These are phyloP conservation scores for Umimayanthus kanabou DNA, from an alignment of 92 coral and sea anemone species.

Conservation along the genomic window DNA sequence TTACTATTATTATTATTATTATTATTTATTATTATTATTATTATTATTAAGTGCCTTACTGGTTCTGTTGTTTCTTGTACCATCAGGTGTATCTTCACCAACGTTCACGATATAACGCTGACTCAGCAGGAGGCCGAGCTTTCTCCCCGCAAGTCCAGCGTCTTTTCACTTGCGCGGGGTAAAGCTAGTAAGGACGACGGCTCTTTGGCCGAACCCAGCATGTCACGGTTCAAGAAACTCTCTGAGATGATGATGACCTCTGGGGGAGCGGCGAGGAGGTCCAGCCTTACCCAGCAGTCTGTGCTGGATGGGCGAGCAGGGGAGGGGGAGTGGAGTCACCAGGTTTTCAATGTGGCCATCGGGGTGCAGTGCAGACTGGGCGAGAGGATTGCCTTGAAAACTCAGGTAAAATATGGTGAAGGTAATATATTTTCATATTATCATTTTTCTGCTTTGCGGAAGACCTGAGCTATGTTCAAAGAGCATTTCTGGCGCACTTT, in stretches of 20 bases:
- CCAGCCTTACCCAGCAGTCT: conserved; percentile 49
- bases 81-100: conserved; percentile 69
- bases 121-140: conserved; percentile 65
- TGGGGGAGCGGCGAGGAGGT: conserved; percentile 29
- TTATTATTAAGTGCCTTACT: neutral
- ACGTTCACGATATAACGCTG: conserved; percentile 67
- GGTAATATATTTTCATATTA: neutral
- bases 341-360: conserved; percentile 73
- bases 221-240: conserved; percentile 52
- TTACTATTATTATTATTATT: too few species aligned
- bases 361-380: conserved; percentile 86
- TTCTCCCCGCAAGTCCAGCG: conserved; percentile 32
- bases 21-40: too few species aligned
- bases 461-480: too few species aligned
- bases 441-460: too few species aligned
- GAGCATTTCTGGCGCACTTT: too few species aligned
- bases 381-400: conserved; percentile 73
- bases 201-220: neutral
- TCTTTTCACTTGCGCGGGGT: conserved; percentile 40
- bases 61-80: neutral
- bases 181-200: conserved; percentile 44
- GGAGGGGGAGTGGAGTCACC: conserved; percentile 79
- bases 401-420: conserved; percentile 60
- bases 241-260: conserved; percentile 53
- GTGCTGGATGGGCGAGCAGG: conserved; percentile 48